Percentiles rank a stretch among this genome's conserved stretches.
These are phyloP conservation scores for Cheilosia scutellata DNA, from an alignment of 2,888 invertebrate species.

Conservation along the genomic window DNA sequence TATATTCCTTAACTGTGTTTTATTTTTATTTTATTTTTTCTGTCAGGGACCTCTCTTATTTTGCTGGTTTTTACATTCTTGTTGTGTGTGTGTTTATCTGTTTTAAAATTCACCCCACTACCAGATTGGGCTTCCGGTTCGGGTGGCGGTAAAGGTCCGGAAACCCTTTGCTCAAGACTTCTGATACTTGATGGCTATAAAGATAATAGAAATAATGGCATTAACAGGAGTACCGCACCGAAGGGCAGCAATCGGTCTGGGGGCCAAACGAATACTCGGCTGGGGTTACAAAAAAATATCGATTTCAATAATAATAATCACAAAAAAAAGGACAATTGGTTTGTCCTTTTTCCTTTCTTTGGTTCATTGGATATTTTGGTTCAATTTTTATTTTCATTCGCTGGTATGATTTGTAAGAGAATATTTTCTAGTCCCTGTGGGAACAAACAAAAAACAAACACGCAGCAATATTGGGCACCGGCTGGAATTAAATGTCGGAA, in stretches of 20 bases:
- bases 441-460: not conserved
- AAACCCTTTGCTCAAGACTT: constrained; percentile 62
- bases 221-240: constrained; percentile 31
- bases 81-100: constrained; percentile 64
- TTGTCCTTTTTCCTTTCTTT: constrained; percentile 35
- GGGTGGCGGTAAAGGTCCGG: constrained; percentile 38
- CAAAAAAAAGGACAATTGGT: constrained; percentile 53
- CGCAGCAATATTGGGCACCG: constrained; percentile 21
- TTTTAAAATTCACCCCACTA: constrained; percentile 64
- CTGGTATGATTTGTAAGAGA: constrained; percentile 43
- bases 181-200: constrained; percentile 56
- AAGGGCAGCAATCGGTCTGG: constrained; percentile 7
- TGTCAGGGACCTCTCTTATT: constrained; percentile 47
- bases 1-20: not conserved
- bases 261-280: not conserved
- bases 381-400: constrained; percentile 9
- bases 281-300: constrained; percentile 52
- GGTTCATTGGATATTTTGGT: constrained; percentile 36
- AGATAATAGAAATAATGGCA: constrained; percentile 62
- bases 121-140: constrained; percentile 41
- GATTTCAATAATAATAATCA: constrained; percentile 48
- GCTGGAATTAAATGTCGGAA: constrained; percentile 17
- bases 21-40: not conserved
- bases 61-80: constrained; percentile 58
- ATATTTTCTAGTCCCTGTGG: constrained; percentile 15